Evolutionary conservation across 2,113 vertebrate species (phyloP).

Genomic region (Hystrix brachyura): DNA sequence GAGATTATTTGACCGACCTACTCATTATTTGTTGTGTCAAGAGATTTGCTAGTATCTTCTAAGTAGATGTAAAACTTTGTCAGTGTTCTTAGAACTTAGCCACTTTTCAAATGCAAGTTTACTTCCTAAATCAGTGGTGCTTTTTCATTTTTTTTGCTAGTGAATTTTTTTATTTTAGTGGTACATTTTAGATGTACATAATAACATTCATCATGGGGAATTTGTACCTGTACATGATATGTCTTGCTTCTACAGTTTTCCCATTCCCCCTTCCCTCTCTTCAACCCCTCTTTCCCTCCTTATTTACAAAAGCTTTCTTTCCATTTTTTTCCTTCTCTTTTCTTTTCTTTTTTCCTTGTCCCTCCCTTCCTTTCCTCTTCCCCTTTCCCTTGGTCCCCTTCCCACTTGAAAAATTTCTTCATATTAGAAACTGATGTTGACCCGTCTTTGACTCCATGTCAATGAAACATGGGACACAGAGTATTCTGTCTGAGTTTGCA

Average conservation of each 20-base stretch:
- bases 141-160: not conserved
- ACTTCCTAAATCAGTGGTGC: not conserved
- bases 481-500: not conserved
- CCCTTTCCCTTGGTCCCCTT: too few species aligned
- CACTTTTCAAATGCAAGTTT: not conserved
- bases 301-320: too few species aligned
- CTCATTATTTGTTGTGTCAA: not conserved
- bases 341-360: too few species aligned
- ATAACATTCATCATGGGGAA: too few species aligned
- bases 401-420: not conserved
- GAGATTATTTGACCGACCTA: conserved; percentile 37
- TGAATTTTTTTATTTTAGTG: too few species aligned
- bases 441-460: not conserved
- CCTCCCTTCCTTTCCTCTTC: too few species aligned
- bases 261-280: too few species aligned
- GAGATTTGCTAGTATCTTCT: not conserved
- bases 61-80: not conserved
- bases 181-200: too few species aligned
- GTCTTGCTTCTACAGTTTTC: too few species aligned
- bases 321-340: too few species aligned
- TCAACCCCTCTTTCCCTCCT: too few species aligned
- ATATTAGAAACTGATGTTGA: not conserved
- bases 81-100: not conserved
- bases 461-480: not conserved
- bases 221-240: too few species aligned